Evolutionary conservation across 2,888 invertebrate species (phyloP).

Genomic region (Gibbula magus): DNA sequence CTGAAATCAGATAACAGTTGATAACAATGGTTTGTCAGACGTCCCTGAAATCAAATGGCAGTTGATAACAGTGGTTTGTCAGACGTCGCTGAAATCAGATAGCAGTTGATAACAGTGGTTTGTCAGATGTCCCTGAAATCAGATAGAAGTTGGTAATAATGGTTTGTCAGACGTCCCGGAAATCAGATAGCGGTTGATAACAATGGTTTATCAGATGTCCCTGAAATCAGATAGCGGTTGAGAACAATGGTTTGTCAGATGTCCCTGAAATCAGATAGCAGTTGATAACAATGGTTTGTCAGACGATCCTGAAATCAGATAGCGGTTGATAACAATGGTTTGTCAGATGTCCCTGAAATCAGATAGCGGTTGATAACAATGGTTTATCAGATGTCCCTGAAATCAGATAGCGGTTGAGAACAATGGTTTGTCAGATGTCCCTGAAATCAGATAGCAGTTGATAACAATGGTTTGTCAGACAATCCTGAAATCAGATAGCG

Average conservation of each 20-base stretch:
- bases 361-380: slow-evolving; percentile 52
- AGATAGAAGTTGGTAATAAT: slow-evolving; percentile 52
- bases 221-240: slow-evolving; percentile 47
- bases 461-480: slow-evolving; percentile 45
- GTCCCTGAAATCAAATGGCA: slow-evolving; percentile 34
- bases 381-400: slow-evolving; percentile 30
- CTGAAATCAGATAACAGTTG: slow-evolving; percentile 44
- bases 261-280: slow-evolving; percentile 33
- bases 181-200: slow-evolving; percentile 52
- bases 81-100: not conserved
- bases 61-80: slow-evolving; percentile 53
- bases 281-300: slow-evolving; percentile 53
- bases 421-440: slow-evolving; percentile 34
- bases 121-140: slow-evolving; percentile 27
- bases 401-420: slow-evolving; percentile 52
- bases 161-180: slow-evolving; percentile 31
- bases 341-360: slow-evolving; percentile 27
- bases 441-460: slow-evolving; percentile 47
- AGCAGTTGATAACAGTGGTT: slow-evolving; percentile 55
- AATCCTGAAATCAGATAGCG: slow-evolving; percentile 33
- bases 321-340: slow-evolving; percentile 55
- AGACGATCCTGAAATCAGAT: not conserved
- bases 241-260: slow-evolving; percentile 45
- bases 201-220: slow-evolving; percentile 33
- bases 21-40: slow-evolving; percentile 45